These are phyloP conservation scores for Steinernema scapterisci DNA, from an alignment of 2,888 invertebrate genomes.

Conservation along the genomic window DNA sequence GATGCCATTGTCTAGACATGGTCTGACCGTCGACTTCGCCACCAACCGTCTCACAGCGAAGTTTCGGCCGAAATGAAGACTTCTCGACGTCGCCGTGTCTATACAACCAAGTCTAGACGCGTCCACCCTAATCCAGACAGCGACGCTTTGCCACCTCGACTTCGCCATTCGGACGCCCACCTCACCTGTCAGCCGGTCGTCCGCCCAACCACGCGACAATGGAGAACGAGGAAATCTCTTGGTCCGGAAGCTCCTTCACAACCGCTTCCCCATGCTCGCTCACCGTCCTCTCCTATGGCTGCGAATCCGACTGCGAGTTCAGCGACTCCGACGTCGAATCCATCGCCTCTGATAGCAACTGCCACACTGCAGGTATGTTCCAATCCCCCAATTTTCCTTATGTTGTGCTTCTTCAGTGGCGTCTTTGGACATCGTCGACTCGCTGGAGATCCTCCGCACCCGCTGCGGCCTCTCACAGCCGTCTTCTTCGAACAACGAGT, in stretches of 20 bases:
- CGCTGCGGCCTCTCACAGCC: background rate
- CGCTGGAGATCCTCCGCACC: background rate
- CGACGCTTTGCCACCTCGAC: too few species aligned
- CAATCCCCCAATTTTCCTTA: background rate
- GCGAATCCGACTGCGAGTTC: background rate
- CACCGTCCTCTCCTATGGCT: background rate
- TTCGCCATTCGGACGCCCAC: too few species aligned
- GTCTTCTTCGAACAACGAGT: background rate
- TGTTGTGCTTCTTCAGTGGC: background rate
- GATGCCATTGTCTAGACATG: too few species aligned
- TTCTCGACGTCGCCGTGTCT: too few species aligned
- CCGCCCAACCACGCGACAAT: background rate
- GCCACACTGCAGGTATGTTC: background rate
- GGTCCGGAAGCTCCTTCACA: constrained; percentile 16
- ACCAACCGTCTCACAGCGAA: too few species aligned
- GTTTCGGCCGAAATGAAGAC: too few species aligned
- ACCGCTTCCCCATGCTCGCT: background rate
- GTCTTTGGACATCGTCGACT: background rate
- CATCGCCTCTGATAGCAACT: background rate
- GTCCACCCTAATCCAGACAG: too few species aligned
- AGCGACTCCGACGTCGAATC: background rate
- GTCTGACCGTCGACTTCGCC: too few species aligned
- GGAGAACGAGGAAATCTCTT: constrained; percentile 15
- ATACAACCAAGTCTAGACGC: too few species aligned
- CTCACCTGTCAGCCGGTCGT: too few species aligned